Conservation (phyloP, 2,888 invertebrate genomes). For the Drosophila kuntzei region DNA sequence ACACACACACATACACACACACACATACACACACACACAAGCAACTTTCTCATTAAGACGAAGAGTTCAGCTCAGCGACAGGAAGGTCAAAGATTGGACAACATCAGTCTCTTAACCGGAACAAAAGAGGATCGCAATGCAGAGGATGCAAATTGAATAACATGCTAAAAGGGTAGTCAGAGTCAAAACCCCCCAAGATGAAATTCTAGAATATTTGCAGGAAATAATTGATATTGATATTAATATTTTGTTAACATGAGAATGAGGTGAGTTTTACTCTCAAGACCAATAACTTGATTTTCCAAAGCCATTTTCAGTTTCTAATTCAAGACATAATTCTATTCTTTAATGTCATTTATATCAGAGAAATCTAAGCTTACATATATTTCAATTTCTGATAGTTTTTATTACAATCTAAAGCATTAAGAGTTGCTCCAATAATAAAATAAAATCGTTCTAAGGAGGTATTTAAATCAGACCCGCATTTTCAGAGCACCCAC, state of each 20-base stretch:
- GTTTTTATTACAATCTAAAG: constrained; percentile 2
- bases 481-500: constrained; percentile 58
- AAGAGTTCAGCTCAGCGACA: constrained; percentile 61
- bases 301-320: neutral
- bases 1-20: constrained; percentile 14
- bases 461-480: constrained; percentile 38
- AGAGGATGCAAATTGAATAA: constrained; percentile 25
- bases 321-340: neutral
- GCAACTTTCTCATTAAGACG: constrained; percentile 74
- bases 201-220: neutral
- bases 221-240: neutral
- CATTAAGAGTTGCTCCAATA: constrained; percentile 1
- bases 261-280: too few relatives aligned
- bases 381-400: neutral
- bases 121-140: constrained; percentile 10
- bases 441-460: constrained; percentile 7
- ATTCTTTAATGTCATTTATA: neutral
- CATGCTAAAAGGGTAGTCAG: constrained; percentile 5
- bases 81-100: constrained; percentile 56
- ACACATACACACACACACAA: constrained; percentile 20
- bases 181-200: too few relatives aligned
- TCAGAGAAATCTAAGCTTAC: neutral
- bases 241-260: too few relatives aligned
- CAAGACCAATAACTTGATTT: neutral
- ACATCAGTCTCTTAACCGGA: constrained; percentile 30